Evolutionary conservation across 2,888 invertebrate species (phyloP).

Genomic region (Philaethria dido): DNA sequence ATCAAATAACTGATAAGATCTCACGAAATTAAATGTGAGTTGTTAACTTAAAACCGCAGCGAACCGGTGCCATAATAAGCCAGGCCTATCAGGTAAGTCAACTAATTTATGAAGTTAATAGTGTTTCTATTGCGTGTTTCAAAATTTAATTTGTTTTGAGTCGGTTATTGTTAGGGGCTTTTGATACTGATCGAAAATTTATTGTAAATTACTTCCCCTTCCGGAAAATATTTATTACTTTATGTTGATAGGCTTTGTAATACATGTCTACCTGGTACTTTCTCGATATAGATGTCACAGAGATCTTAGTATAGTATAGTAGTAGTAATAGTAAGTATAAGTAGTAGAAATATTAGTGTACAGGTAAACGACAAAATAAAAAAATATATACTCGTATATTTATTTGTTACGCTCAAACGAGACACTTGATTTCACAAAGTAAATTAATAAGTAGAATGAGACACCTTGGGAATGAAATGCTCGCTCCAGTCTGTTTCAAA

Average conservation of each 20-base stretch:
- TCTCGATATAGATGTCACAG: no score
- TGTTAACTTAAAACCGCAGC: constrained; percentile 52
- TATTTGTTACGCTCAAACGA: no score
- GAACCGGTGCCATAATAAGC: constrained; percentile 60
- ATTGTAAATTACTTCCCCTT: constrained; percentile 23
- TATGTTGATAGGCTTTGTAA: background rate
- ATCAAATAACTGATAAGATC: constrained; percentile 40
- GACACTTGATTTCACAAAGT: no score
- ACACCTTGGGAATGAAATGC: no score
- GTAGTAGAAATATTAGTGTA: no score
- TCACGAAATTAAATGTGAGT: constrained; percentile 39
- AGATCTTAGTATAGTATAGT: no score
- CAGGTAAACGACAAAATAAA: no score
- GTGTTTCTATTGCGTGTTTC: constrained; percentile 73
- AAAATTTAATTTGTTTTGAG: constrained; percentile 73
- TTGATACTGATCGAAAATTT: constrained; percentile 22
- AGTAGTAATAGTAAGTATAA: no score
- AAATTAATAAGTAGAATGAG: no score
- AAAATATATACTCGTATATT: no score
- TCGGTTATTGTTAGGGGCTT: constrained; percentile 60
- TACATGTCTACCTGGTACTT: background rate
- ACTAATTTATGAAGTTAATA: constrained; percentile 69
- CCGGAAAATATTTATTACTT: constrained; percentile 8
- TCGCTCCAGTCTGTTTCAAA: no score
- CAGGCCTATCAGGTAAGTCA: constrained; percentile 63